Base-by-base conservation (phyloP, 2,888 invertebrate species). In the Dryobota labecula region DNA sequence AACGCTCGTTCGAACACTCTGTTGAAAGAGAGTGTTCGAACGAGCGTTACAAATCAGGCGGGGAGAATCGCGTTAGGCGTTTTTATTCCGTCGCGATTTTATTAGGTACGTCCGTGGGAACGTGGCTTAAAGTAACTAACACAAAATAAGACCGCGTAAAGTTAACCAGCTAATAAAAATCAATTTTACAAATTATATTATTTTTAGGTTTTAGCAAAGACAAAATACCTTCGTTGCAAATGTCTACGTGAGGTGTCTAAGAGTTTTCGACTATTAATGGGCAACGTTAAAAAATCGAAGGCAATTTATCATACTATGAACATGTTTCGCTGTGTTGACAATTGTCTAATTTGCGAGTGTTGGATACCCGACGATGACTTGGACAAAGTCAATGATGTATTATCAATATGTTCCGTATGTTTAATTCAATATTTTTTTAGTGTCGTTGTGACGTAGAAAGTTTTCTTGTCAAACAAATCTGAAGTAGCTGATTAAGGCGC, bases 301-400 rank as follows among this genome's bases (percentile, higher is more conserved):
- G 98, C 98, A 4, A 98, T 98, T 87, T 98, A 98, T 91, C 98
- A 98, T 89, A 97, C 97, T 0, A 96, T 99, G 94, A 98, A 99
- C 92, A 94, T 98, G 86, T 98, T 98, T 92, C 98, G 97, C 86
- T 95, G 98, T 90, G 98, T 98, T 90, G 98, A 98, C 88, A 98
- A 98, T 89, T 98, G 98, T 90, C 96, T 98, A 56, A 98, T 98
- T 73, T 98, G 98, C 2, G 98, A 98, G 90, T 97, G 98, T 88
- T 98, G 98, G 98, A 96, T 98, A 33, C 97, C 98, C 0, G 94
- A 96, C n/a, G 87, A 88, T 24, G 97, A 98, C 88, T 90, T 98
- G 63, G 93, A 96, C 2, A 90, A 92, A 43, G 97, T 98, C 3
- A 97, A 97, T 82, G 70, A 83, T 0, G 80, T 87, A 6, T 83